A percentile compares a stretch with the other conserved stretches of the same genome.
Conservation (phyloP, 2,888 invertebrate species). For the Scaptodrosophila latifasciaeformis region DNA sequence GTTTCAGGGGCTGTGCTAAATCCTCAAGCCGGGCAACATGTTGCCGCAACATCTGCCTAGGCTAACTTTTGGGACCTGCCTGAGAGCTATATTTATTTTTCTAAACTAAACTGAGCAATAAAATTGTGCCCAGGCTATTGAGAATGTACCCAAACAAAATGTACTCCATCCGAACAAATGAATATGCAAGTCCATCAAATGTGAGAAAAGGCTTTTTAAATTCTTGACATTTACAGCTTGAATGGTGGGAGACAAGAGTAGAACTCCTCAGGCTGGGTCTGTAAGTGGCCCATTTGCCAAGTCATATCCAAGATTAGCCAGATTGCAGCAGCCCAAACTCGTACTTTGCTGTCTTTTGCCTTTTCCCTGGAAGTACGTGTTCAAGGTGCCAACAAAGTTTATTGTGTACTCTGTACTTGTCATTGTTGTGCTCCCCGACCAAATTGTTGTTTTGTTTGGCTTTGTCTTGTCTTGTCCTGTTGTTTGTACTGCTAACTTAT, state of each 20-base stretch:
- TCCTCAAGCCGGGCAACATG: constrained; percentile 5
- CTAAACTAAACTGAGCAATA: too few species aligned
- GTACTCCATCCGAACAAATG: too few species aligned
- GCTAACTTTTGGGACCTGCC: constrained; percentile 3
- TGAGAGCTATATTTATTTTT: too few species aligned
- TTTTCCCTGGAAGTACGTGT: too few species aligned
- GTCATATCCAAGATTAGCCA: not conserved
- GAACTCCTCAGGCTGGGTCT: too few species aligned
- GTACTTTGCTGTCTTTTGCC: too few species aligned
- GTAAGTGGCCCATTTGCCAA: not conserved
- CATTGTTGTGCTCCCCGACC: not conserved
- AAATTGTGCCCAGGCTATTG: too few species aligned
- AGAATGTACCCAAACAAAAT: too few species aligned
- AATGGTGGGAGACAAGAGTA: not conserved
- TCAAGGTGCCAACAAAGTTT: not conserved
- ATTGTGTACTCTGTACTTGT: not conserved
- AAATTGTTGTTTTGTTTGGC: not conserved
- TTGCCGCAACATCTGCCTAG: not conserved
- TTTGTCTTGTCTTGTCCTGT: too few species aligned
- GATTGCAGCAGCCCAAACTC: not conserved
- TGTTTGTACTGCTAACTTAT: too few species aligned
- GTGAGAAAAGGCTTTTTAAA: not conserved
- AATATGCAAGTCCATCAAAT: not conserved
- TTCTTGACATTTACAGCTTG: not conserved
- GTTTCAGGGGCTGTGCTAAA: not conserved